phyloP scores from a whole-genome alignment of 2,113 vertebrate genomes.

The Cynocephalus volans region DNA sequence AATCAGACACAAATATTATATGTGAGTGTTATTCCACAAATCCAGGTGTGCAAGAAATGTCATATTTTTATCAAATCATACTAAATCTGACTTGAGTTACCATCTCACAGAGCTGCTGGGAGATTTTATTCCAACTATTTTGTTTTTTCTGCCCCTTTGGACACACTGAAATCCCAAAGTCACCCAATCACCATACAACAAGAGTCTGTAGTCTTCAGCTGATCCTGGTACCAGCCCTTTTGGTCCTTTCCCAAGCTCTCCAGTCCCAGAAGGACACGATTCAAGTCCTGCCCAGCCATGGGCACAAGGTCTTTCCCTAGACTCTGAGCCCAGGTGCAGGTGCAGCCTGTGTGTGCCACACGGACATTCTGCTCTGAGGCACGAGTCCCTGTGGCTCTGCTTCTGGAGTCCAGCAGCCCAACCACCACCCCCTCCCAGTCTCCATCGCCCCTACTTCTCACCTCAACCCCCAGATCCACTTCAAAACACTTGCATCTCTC shows the following conservation, averaged over 20 bases:
- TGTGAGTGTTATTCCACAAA: neutral
- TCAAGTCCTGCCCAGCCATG: neutral
- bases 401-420: neutral
- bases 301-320: neutral
- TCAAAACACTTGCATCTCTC: neutral
- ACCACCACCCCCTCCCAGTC: no score
- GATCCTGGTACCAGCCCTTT: neutral
- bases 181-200: neutral
- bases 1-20: neutral
- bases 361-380: neutral
- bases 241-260: neutral
- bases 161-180: neutral
- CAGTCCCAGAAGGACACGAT: neutral
- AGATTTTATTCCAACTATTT: neutral
- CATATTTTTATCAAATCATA: neutral
- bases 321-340: neutral
- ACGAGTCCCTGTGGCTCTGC: neutral
- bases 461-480: no score
- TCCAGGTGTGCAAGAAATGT: neutral
- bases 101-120: neutral
- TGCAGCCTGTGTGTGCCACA: accelerated
- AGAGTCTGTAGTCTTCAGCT: neutral
- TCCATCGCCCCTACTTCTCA: neutral
- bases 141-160: neutral
- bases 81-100: neutral